Evolutionary conservation across 2,888 invertebrate genomes (phyloP).

Genomic region (Endotricha flammealis): DNA sequence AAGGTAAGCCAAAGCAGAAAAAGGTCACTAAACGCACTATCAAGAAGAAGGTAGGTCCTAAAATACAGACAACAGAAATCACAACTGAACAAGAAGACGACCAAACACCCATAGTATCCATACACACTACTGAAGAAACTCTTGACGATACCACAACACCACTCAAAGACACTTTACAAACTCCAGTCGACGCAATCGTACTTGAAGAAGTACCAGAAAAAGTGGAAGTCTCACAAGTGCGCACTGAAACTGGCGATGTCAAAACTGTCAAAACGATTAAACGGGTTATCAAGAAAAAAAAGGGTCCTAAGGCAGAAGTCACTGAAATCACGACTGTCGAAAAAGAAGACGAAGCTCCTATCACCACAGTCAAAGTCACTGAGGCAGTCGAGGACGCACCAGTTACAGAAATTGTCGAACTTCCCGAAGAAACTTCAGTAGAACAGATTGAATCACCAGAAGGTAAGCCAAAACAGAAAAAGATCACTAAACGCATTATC

Average conservation of each 20-base stretch:
- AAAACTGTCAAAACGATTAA: constrained; percentile 40
- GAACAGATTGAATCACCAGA: constrained; percentile 15
- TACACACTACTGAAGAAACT: constrained; percentile 18
- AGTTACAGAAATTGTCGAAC: too few relatives aligned
- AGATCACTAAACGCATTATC: constrained; percentile 22
- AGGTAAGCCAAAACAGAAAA: constrained; percentile 18
- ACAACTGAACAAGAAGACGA: constrained; percentile 57
- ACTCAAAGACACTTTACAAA: background rate
- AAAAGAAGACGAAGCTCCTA: constrained; percentile 25
- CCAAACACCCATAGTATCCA: constrained; percentile 14
- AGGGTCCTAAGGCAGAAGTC: constrained; percentile 18
- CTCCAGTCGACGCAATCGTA: background rate
- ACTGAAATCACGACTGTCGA: constrained; percentile 22
- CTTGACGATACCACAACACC: background rate
- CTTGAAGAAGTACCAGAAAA: constrained; percentile 17
- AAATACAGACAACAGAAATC: constrained; percentile 22
- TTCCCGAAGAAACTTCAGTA: constrained; percentile 37
- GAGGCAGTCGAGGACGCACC: too few relatives aligned
- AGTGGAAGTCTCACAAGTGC: constrained; percentile 16
- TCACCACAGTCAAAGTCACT: constrained; percentile 23
- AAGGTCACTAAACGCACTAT: constrained; percentile 36
- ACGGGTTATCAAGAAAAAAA: constrained; percentile 35
- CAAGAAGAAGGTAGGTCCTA: constrained; percentile 39
- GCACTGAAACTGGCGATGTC: constrained; percentile 19
- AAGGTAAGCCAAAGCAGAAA: constrained; percentile 37